Evolutionary conservation across 2,113 vertebrate species (phyloP), one percentile per base, ranked within the genome.

Genomic region (Notarius quadriscutis): DNA sequence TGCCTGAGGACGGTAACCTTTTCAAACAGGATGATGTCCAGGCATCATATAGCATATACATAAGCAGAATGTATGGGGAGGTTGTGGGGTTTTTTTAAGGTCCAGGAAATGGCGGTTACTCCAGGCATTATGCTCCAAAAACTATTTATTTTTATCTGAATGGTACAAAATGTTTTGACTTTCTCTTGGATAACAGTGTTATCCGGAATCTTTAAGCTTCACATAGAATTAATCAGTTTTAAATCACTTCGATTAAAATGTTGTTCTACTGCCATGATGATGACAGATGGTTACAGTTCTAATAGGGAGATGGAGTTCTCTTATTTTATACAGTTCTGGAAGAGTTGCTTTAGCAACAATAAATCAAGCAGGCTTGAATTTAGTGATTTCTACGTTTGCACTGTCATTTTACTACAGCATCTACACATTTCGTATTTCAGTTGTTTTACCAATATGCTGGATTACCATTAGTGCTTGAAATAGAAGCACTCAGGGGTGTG

Each of bases 401-500:
- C 30, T 82, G 17, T 82, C 67, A 55, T 30, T 10, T 71, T 72
- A 88, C 57, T 67, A 53, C 74, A 77, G 15, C 14, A 17, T 88
- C 83, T 81, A 79, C 62, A 85, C 75, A 63, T 74, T 48, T 30
- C 2, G 12, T 20, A 27, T 58, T 78, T 79, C 1, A 1, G 20
- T 80, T 71, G 50, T 87, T 20, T 50, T 57, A 30, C 18, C 22
- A 65, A 8, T 86, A 81, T 84, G 74, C 71, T 85, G 84, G 89
- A 84, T 55, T 87, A 67, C 51, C 20, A 15, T 77, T 83, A 18
- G 62, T 82, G 34, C 48, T 83, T 67, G 77, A 57, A 71, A 67
- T n/a, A 51, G 41, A n/a, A 79, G 55, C 79, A 85, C 87, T 89
- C 84, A 85, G 85, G 87, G 78, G 25, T 86, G 65, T 60, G 30